Evolutionary conservation across 2,888 invertebrate genomes (phyloP), one percentile per base, ranked within the genome.

Genomic region (Drosophila antonietae): DNA sequence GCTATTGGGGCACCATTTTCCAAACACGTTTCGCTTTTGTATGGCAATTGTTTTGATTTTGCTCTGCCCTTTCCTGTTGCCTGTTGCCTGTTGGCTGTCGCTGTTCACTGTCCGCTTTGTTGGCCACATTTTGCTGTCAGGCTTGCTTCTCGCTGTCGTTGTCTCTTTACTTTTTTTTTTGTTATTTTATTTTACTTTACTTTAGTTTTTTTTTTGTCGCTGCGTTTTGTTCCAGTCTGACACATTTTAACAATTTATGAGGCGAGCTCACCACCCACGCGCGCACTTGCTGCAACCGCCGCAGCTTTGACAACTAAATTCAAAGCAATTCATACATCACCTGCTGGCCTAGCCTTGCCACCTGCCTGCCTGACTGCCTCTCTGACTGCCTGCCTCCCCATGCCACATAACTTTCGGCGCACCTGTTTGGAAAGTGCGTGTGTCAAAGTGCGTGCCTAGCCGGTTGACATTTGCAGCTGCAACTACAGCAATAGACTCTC

Each of bases 231-330:
- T 78, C 78, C 79, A 73, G 78, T 83, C 71, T 74, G 83, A 81
- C 78, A 81, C 78, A 79, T 84, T 88, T 88, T 80, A 90, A 90
- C 84, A 86, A 90, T 91, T 90, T 90, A 90, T 90, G 91, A 91
- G 80, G 53, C 66, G 65, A 53, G 49, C 61, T 62, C 68, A 56
- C 63, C 63, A 41, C 55, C 55, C 55, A 41, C 55, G 41, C 57
- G 41, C 39, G 18, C 46, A 53, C 53, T 57, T 35, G 37, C 72
- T 18, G 60, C 66, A 20, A 41, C 28, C 28, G 28, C 28, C 37
- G 67, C 56, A 53, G 68, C 86, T 87, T 89, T 91, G 90, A 90
- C 91, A 91, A 90, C 90, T 91, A 91, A 91, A 91, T 91, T 91
- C 83, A 88, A 86, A 89, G 88, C 90, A 90, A 91, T 91, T 89